These are phyloP conservation scores for Centruroides vittatus DNA, from an alignment of 1,140 invertebrate genomes.

Conservation along the genomic window DNA sequence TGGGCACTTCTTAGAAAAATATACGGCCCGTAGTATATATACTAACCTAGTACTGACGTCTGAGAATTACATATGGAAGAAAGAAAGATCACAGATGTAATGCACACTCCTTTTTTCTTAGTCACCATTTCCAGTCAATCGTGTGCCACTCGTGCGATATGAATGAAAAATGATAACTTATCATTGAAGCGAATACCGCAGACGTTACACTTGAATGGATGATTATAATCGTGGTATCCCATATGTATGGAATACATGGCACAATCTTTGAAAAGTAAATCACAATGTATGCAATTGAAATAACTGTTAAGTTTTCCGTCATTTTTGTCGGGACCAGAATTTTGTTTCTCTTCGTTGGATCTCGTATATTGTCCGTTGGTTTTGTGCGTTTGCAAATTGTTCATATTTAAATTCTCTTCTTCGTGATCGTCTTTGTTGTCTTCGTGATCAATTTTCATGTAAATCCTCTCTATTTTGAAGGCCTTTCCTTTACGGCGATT, in stretches of 20 bases:
- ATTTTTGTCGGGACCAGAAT: neutral
- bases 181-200: slow-evolving; percentile 71
- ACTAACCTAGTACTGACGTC: too few species aligned
- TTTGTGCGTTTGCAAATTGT: neutral
- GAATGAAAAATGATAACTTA: slow-evolving; percentile 77
- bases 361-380: neutral
- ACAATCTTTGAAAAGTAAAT: slow-evolving; percentile 75
- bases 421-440: neutral
- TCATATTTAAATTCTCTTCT: neutral
- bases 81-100: too few species aligned
- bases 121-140: slow-evolving; percentile 17
- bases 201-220: slow-evolving; percentile 89
- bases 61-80: too few species aligned
- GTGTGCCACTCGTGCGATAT: slow-evolving; percentile 72
- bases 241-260: slow-evolving; percentile 91
- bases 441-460: neutral
- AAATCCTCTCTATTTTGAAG: slow-evolving; percentile 20
- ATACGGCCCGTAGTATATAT: too few species aligned
- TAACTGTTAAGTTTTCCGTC: neutral
- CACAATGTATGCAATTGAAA: slow-evolving; percentile 65
- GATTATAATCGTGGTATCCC: slow-evolving; percentile 78
- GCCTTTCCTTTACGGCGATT: slow-evolving; percentile 16
- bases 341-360: neutral
- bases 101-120: too few species aligned
- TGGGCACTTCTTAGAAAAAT: too few species aligned